These are phyloP conservation scores for Oryzias celebensis DNA, from an alignment of 2,113 vertebrate species.

Conservation along the genomic window DNA sequence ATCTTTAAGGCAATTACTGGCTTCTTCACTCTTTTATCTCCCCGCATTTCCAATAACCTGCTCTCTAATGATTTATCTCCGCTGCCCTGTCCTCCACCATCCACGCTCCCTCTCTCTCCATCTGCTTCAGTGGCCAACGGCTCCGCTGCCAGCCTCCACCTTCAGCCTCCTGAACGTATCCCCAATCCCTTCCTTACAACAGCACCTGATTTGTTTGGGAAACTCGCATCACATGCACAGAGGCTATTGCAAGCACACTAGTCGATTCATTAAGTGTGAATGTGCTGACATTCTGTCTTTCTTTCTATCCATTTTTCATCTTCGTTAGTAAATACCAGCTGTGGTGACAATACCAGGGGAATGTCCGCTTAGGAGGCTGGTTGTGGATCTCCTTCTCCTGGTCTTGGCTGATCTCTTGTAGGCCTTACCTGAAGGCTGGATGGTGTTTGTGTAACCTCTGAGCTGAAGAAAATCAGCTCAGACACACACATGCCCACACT, in stretches of 20 bases:
- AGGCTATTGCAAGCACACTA: conserved; percentile 25
- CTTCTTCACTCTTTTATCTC: conserved; percentile 88
- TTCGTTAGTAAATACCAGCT: conserved; percentile 61
- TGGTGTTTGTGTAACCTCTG: conserved; percentile 70
- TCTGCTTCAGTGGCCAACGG: conserved; percentile 70
- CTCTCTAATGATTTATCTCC: conserved; percentile 84
- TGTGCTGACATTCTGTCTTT: conserved; percentile 51
- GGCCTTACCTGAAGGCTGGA: conserved; percentile 71
- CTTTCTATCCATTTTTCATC: conserved; percentile 63
- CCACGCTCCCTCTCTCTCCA: conserved; percentile 43
- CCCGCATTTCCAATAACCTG: conserved; percentile 90
- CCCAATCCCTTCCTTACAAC: conserved; percentile 55
- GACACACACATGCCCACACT: conserved; percentile 39
- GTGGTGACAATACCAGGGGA: conserved; percentile 54
- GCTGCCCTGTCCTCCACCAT: conserved; percentile 44
- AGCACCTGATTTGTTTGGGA: conserved; percentile 57
- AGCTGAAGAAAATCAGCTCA: conserved; percentile 55
- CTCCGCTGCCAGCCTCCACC: conserved; percentile 69
- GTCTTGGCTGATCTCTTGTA: conserved; percentile 61
- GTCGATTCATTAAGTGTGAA: conserved; percentile 23
- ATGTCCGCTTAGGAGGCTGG: conserved; percentile 50
- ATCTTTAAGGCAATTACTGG: conserved; percentile 99
- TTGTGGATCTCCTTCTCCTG: conserved; percentile 43
- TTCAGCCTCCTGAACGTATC: conserved; percentile 61
- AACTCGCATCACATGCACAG: conserved; percentile 42